Evolutionary conservation across 2,113 vertebrate species (phyloP), one percentile per base, ranked within the genome.

Genomic region (Orthonyx spaldingii): DNA sequence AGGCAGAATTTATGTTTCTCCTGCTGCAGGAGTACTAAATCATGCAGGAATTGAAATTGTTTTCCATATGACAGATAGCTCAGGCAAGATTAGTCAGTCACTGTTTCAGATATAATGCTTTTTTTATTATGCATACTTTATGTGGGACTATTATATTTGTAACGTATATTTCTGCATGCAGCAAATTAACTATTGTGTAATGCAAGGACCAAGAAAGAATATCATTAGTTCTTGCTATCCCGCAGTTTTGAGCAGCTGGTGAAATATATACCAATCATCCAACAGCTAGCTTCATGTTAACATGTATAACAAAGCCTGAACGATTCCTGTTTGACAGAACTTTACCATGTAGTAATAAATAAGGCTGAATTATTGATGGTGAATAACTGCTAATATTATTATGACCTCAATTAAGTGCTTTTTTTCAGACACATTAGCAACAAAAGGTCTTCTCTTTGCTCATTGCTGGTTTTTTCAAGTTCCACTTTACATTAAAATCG

Each of bases 401-500:
- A 98, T 97, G 97, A 98, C 98, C 98, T 98, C 98, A 98, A 98
- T 98, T 98, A 98, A 98, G 98, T 97, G 97, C 94, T 37, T 98
- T 97, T 97, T 98, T 97, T 96, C 98, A 98, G 98, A 97, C 98
- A 96, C 98, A 98, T 98, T 98, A 98, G 97, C 97, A 98, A 98
- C 98, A 98, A 98, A 98, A 98, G 98, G 97, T 98, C 98, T 96
- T 97, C 96, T 92, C 91, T 98, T 93, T 92, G 89, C 96, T 92
- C 77, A 65, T 96, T 96, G 96, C 97, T 96, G 84, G 0, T 96
- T 97, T 97, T 91, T 74, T 96, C 96, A 97, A 97, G 96, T 97
- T 95, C 93, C 93, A 97, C 97, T 97, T 97, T 98, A 98, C 98
- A 99, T 99, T 98, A 99, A 98, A 98, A 98, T 98, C 97, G 96